Evolutionary conservation across 2,797 vertebrate species (phyloP).

Genomic region (Hozukius guyotensis): DNA sequence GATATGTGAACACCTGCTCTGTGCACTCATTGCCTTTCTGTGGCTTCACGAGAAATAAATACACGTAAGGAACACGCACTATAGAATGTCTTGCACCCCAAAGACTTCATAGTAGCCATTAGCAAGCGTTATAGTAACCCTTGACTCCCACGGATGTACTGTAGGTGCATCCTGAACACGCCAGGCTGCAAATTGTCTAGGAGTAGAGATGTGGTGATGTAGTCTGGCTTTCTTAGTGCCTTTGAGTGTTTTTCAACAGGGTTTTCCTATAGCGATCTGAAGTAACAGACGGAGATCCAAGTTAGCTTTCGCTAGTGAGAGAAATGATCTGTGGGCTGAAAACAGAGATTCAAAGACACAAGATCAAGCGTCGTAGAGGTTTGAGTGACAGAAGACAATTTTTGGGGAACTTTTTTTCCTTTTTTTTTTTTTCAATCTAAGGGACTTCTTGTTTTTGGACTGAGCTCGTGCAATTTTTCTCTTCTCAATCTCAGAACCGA

Average conservation of each 20-base stretch:
- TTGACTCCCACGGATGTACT: slow-evolving; percentile 57
- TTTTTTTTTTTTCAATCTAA: slow-evolving; percentile 44
- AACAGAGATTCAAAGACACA: slow-evolving; percentile 54
- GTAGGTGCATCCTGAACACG: slow-evolving; percentile 65
- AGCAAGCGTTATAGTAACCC: slow-evolving; percentile 40
- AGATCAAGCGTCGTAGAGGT: slow-evolving; percentile 44
- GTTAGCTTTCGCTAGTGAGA: slow-evolving; percentile 47
- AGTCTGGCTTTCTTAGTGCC: slow-evolving; percentile 86
- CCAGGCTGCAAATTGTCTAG: slow-evolving; percentile 71
- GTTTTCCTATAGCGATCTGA: slow-evolving; percentile 65
- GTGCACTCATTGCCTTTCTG: slow-evolving; percentile 45
- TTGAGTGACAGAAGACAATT: slow-evolving; percentile 49
- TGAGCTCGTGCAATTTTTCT: slow-evolving; percentile 85
- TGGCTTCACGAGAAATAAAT: slow-evolving; percentile 42
- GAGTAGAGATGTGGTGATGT: slow-evolving; percentile 60
- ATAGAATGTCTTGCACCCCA: slow-evolving; percentile 62
- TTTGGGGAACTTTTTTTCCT: slow-evolving; percentile 21
- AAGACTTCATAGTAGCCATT: slow-evolving; percentile 71
- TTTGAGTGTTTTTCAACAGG: slow-evolving; percentile 84
- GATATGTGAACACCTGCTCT: slow-evolving; percentile 53
- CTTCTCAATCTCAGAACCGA: slow-evolving; percentile 91
- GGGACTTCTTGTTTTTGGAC: slow-evolving; percentile 69
- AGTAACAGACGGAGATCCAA: slow-evolving; percentile 34
- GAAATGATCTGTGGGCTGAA: slow-evolving; percentile 43
- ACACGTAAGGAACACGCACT: slow-evolving; percentile 46